A percentile compares a stretch with the other conserved stretches of the same genome.
These are phyloP conservation scores for Botia almorhae DNA, from an alignment of 2,797 vertebrate genomes.

Conservation along the genomic window DNA sequence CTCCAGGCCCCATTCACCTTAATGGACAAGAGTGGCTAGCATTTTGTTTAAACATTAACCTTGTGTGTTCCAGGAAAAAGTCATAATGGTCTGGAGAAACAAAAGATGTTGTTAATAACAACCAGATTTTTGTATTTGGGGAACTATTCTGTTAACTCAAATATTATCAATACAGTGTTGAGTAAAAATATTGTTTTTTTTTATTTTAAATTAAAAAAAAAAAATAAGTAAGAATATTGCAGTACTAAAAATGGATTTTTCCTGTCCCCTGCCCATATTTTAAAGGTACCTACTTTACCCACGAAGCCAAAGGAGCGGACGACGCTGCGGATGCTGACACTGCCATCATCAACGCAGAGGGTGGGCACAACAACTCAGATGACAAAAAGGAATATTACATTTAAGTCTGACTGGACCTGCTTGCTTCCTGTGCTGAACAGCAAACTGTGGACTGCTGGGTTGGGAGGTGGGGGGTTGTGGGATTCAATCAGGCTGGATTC, in stretches of 20 bases:
- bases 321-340: conserved; percentile 98
- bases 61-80: too few species aligned
- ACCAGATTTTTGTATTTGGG: too few species aligned
- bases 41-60: too few species aligned
- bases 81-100: too few species aligned
- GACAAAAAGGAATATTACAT: conserved; percentile 99
- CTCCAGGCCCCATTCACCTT: too few species aligned
- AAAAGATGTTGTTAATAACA: too few species aligned
- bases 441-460: conserved; percentile 54
- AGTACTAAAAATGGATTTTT: neutral
- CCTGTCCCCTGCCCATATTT: neutral
- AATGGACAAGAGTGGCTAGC: too few species aligned
- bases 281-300: conserved; percentile 98
- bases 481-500: conserved; percentile 59
- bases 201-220: too few species aligned
- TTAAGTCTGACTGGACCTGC: conserved; percentile 79
- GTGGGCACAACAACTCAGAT: conserved; percentile 97
- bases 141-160: too few species aligned
- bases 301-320: conserved; percentile 99
- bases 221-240: too few species aligned
- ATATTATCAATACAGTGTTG: too few species aligned
- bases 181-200: too few species aligned
- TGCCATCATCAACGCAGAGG: conserved; percentile 99
- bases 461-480: conserved; percentile 60
- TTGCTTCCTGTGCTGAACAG: conserved; percentile 57